Evolutionary conservation across 2,888 invertebrate species (phyloP), one percentile per base, ranked within the genome.

Genomic region (Ommatoiulus sabulosus): DNA sequence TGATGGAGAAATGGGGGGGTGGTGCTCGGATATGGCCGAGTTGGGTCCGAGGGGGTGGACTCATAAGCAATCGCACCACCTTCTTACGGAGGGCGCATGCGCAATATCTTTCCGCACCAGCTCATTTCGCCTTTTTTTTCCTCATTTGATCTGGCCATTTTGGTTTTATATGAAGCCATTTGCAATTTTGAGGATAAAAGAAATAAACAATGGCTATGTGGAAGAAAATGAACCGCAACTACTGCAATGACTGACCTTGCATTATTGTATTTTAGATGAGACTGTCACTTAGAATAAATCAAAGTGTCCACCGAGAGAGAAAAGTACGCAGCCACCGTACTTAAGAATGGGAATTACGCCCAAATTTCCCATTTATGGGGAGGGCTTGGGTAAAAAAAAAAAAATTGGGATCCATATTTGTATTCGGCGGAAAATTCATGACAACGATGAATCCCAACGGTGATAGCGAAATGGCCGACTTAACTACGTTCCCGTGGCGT

Each of bases 211-310:
- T 87, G 87, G 57, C 87, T 52, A 57, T 57, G 52, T 43, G 43
- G 57, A 87, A 87, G 48, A 87, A 87, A 87, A 87, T 52, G 57
- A 87, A 87, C 87, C 87, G 52, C 87, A 46, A 87, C 87, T 87
- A 43, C 57, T 52, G 43, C 87, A 87, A 87, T 87, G 87, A 87
- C 52, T 57, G 87, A 87, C 87, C 87, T 87, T 87, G 87, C 87
- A 87, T 87, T 87, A 87, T 87, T 87, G 87, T 87, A 87, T 87
- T 87, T 87, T 87, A 87, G 87, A 87, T 87, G 87, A 87, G 57
- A 52, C 87, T 87, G 87, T 87, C 87, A 87, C 48, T 57, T 57
- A 57, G 48, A 87, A 87, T 87, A 87, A 87, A 87, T 87, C 87
- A 87, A 87, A 52, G 48, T 86, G 86, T 48, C 86, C 86, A 86